Base-by-base conservation (phyloP, 1,140 invertebrate genomes). In the Venturia canescens region DNA sequence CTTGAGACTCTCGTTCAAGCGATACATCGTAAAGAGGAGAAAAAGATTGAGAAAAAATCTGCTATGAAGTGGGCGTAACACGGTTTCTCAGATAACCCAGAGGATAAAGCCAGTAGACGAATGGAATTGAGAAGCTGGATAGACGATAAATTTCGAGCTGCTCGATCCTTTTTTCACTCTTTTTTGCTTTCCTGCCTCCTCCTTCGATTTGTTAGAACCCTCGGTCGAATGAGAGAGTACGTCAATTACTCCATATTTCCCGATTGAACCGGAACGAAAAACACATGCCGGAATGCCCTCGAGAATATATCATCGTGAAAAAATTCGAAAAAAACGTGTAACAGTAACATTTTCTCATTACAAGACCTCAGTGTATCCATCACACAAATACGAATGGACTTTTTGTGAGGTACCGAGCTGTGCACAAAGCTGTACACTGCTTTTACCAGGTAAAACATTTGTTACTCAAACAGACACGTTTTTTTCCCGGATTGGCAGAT, bases 231-330 rank as follows among this genome's bases (percentile, higher is more conserved):
- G 60, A 63, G 21, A 15, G 23, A 63, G 60, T 3, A 63, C 29
- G 66, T 69, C 26, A 69, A 69, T 69, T 69, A 69, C 66, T 34
- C n/a, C 38, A 74, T 74, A 26, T 74, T 31, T 29, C 66, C 29
- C 29, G 60, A 63, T 69, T 31, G 27, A 18, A n/a, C 3, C 18
- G 29, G 66, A 69, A 11, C 9, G 21, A 5, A 29, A 69, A 31
- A 69, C 2, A 69, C 13, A 69, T 31, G 7, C 13, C 2, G 29
- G 23, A 23, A 63, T 27, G 26, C 23, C 26, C 60, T 15, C 29
- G 27, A 34, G 27, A 69, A 69, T 69, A 29, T 18, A 69, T 31
- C 66, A 77, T 27, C 75, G n/a, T 18, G 57, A 31, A 29, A 15
- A 29, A 60, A 57, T 26, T 9, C n/a, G 23, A 29, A 50, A 53